phyloP scores from a whole-genome alignment of 2,888 invertebrate genomes.

The Pyrgus malvae region DNA sequence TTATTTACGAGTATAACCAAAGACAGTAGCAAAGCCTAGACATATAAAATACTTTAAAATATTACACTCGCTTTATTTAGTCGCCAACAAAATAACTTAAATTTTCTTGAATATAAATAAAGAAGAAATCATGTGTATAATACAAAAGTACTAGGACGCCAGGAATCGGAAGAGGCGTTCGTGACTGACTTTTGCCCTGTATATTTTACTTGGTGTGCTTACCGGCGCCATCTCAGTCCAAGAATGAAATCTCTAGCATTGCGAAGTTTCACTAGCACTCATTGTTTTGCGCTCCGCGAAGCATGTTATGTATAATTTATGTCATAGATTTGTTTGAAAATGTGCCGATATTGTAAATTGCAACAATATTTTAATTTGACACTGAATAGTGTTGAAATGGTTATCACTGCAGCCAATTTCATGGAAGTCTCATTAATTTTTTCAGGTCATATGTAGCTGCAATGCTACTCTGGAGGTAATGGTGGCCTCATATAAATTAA shows the following conservation, averaged over 20 bases:
- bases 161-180: constrained; percentile 55
- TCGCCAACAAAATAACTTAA: background rate
- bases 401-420: too few species aligned
- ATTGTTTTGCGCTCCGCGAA: constrained; percentile 36
- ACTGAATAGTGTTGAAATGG: too few species aligned
- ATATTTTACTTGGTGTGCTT: constrained; percentile 67
- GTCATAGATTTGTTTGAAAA: constrained; percentile 31
- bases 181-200: constrained; percentile 79
- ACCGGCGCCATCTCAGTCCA: constrained; percentile 56
- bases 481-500: too few species aligned
- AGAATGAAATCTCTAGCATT: constrained; percentile 51
- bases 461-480: too few species aligned
- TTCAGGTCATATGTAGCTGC: too few species aligned
- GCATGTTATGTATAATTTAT: constrained; percentile 37
- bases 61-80: background rate
- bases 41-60: background rate
- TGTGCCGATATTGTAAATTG: constrained; percentile 8
- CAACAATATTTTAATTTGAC: too few species aligned
- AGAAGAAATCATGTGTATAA: constrained; percentile 18
- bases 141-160: constrained; percentile 44
- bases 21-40: background rate
- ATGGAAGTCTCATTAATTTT: too few species aligned
- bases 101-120: constrained; percentile 15
- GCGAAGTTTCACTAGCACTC: constrained; percentile 37
- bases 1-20: too few species aligned